Conservation (phyloP, 30 jellyfish, hydroid and myxozoan species). For the Aurelia coerulea region DNA sequence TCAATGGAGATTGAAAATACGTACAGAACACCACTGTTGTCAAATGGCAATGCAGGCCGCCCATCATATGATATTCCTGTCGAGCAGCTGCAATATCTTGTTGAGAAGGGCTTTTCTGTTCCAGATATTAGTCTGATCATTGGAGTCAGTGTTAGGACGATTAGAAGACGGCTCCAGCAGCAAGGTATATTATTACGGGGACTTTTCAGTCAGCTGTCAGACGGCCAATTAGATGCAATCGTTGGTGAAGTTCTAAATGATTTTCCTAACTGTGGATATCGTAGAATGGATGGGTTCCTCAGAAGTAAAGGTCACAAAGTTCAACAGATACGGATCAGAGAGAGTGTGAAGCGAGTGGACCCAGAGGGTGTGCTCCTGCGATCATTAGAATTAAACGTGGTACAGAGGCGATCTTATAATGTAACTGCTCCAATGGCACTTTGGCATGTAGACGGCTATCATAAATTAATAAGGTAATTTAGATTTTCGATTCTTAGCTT, state of each 20-base stretch:
- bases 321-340: slow-evolving; percentile 1
- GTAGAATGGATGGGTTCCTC: slow-evolving; percentile 30
- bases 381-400: slow-evolving; percentile 7
- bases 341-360: slow-evolving; percentile 32
- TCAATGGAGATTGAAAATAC: too few species aligned
- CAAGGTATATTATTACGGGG: background rate
- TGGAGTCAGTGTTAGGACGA: slow-evolving; percentile 21
- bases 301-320: slow-evolving; percentile 4
- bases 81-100: background rate
- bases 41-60: background rate
- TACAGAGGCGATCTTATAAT: slow-evolving; percentile 2
- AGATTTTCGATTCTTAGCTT: too few species aligned
- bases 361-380: slow-evolving; percentile 34
- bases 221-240: background rate
- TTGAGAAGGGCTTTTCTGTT: background rate
- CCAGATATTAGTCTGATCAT: background rate
- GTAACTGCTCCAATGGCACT: slow-evolving; percentile 10
- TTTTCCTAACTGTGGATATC: slow-evolving; percentile 38
- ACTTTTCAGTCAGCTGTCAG: background rate
- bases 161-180: background rate
- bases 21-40: background rate
- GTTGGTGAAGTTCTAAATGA: background rate
- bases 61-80: background rate
- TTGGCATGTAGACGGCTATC: slow-evolving; percentile 36
- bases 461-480: background rate